These are phyloP conservation scores for Neria commutata DNA, from an alignment of 2,888 invertebrate species.

Conservation along the genomic window DNA sequence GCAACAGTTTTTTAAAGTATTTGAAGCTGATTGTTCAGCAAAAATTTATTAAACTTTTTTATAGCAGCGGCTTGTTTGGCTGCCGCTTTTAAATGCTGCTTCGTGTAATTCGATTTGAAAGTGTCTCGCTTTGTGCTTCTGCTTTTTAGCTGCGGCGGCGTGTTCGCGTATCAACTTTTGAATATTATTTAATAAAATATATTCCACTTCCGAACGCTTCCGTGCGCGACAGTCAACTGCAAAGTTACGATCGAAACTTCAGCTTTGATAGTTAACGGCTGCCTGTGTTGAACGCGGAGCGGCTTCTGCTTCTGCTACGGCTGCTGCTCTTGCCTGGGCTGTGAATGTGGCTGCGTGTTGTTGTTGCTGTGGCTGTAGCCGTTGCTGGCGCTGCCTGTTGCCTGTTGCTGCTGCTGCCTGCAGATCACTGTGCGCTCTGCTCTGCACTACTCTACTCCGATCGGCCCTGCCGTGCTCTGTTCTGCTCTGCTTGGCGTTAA, in stretches of 20 bases:
- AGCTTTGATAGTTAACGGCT: constrained; percentile 61
- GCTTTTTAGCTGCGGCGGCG: constrained; percentile 1
- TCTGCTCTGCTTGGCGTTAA: constrained; percentile 28
- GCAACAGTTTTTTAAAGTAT: too few relatives aligned
- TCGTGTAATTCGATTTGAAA: background rate
- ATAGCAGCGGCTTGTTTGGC: too few relatives aligned
- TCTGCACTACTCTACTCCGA: constrained; percentile 25
- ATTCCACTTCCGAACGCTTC: constrained; percentile 64
- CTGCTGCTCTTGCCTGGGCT: constrained; percentile 38
- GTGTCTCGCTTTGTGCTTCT: constrained; percentile 3
- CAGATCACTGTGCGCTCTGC: constrained; percentile 5
- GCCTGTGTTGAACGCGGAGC: constrained; percentile 57
- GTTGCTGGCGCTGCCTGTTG: constrained; percentile 13
- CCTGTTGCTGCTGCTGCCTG: constrained; percentile 1
- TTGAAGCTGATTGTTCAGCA: too few relatives aligned
- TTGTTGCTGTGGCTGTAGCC: constrained; percentile 9
- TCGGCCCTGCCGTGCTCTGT: constrained; percentile 4
- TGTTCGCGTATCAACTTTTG: constrained; percentile 31
- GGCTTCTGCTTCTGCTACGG: constrained; percentile 50
- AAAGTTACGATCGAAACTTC: constrained; percentile 63
- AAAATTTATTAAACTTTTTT: too few relatives aligned
- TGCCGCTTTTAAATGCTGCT: too few relatives aligned
- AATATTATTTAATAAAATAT: constrained; percentile 63
- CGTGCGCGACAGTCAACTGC: constrained; percentile 63
- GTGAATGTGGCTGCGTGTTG: constrained; percentile 32